Evolutionary conservation across 2,888 invertebrate species (phyloP), one percentile per base, ranked within the genome.

Genomic region (Leptothorax acervorum): DNA sequence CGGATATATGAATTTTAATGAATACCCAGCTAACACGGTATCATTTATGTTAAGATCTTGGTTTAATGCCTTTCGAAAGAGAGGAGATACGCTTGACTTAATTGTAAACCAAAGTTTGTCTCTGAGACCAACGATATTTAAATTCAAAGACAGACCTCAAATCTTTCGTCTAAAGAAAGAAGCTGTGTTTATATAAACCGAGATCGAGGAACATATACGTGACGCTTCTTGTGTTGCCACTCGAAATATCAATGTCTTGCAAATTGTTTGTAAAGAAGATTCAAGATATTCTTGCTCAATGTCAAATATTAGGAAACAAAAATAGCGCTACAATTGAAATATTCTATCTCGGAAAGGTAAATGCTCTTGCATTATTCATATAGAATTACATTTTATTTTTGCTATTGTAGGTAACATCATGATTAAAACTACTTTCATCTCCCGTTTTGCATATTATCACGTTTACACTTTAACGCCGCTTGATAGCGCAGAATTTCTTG

Each of bases 341-440:
- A 48, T 81, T 81, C 28, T 18, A 2, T 11, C 11, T 60, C 3
- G 23, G 9, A 28, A 48, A 73, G 4, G 23, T 12, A 51, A 39
- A 18, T 18, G 48, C n/a, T 31, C 12, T 18, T 70, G 18, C 35
- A 48, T 48, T 71, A 79, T 45, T 79, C 57, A 71, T 48, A 60
- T 45, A 48, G 11, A 57, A 81, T 81, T 60, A 60, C 5, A 12
- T 9, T 81, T 81, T 81, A 60, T 23, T 35, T 48, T 28, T 81
- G 8, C 45, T 12, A 71, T 79, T 73, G 35, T 6, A 63, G 45
- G 31, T 57, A 70, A 57, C 15, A 79, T 1, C 11, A 28, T 60
- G 39, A 79, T 71, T 79, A 71, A 71, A 81, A 57, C 15, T 71
- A 45, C 48, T 73, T 35, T 81, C 6, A 81, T 73, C 28, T 48